Conservation (phyloP, 2,888 invertebrate genomes). For the Trachelus tabidus region DNA sequence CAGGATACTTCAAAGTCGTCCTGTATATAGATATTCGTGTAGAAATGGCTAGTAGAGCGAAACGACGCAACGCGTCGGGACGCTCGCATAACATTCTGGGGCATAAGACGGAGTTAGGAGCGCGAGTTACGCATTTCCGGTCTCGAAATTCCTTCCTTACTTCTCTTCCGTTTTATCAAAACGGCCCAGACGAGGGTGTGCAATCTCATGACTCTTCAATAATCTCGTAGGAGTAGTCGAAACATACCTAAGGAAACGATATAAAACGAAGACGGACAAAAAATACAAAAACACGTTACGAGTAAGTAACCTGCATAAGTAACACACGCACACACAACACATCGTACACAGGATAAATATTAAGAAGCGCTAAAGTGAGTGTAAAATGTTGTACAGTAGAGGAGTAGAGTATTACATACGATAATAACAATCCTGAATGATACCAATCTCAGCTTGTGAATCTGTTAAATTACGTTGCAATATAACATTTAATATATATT, state of each 20-base stretch:
- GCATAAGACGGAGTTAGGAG: neutral
- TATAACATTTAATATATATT: slow-evolving; percentile 55
- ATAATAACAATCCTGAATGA: slow-evolving; percentile 54
- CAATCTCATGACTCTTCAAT: slow-evolving; percentile 65
- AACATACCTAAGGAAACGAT: slow-evolving; percentile 47
- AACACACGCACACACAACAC: neutral
- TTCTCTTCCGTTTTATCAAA: neutral
- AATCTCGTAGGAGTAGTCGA: slow-evolving; percentile 61
- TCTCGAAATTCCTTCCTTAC: slow-evolving; percentile 25
- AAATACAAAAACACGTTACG: slow-evolving; percentile 10
- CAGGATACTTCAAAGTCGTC: slow-evolving; percentile 17
- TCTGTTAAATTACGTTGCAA: slow-evolving; percentile 64
- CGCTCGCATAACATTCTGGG: neutral
- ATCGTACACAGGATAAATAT: neutral
- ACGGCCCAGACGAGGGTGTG: slow-evolving; percentile 42
- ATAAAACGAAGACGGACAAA: neutral
- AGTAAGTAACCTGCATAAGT: neutral
- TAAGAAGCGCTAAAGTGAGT: slow-evolving; percentile 35
- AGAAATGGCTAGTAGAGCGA: slow-evolving; percentile 1
- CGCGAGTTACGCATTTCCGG: slow-evolving; percentile 5
- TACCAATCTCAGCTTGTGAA: slow-evolving; percentile 66
- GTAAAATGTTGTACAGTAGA: slow-evolving; percentile 67
- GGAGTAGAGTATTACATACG: slow-evolving; percentile 59
- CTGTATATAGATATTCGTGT: slow-evolving; percentile 29
- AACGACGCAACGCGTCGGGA: neutral